Percentiles rank a stretch among this genome's conserved stretches.
Conservation (phyloP, 53 echinoderm and acorn worm genomes). For the Holothuria scabra region DNA sequence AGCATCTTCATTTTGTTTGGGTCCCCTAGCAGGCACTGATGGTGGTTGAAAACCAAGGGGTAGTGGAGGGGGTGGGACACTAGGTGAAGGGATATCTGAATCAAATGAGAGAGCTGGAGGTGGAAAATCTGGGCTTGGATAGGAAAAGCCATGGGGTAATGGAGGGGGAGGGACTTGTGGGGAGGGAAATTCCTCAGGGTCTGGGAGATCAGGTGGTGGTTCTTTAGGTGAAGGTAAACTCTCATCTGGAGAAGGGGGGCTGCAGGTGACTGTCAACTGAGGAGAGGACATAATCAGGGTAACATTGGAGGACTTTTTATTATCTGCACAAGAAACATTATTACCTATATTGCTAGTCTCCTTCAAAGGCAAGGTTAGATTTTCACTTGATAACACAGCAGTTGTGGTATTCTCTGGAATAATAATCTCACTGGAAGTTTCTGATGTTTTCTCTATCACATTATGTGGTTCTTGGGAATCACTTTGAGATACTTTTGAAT, state of each 20-base stretch:
- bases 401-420: no score
- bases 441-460: no score
- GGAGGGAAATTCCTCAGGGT: slow-evolving; percentile 79
- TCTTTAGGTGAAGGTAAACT: slow-evolving; percentile 41
- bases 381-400: background rate
- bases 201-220: slow-evolving; percentile 70
- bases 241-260: slow-evolving; percentile 14
- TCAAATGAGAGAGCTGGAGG: slow-evolving; percentile 43
- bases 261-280: background rate
- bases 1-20: background rate
- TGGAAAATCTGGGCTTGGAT: slow-evolving; percentile 30
- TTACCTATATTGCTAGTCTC: background rate
- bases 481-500: no score
- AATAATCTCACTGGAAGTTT: no score
- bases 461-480: no score
- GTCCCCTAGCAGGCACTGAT: slow-evolving; percentile 9
- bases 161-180: slow-evolving; percentile 92
- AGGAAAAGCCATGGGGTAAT: slow-evolving; percentile 65
- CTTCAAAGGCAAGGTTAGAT: slow-evolving; percentile 8
- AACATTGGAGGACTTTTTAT: background rate
- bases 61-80: slow-evolving; percentile 50
- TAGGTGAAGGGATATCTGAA: slow-evolving; percentile 59
- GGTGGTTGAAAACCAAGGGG: slow-evolving; percentile 36
- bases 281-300: background rate
- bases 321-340: background rate